Conservation (phyloP, 1,140 invertebrate species). For the Oedothorax gibbosus region DNA sequence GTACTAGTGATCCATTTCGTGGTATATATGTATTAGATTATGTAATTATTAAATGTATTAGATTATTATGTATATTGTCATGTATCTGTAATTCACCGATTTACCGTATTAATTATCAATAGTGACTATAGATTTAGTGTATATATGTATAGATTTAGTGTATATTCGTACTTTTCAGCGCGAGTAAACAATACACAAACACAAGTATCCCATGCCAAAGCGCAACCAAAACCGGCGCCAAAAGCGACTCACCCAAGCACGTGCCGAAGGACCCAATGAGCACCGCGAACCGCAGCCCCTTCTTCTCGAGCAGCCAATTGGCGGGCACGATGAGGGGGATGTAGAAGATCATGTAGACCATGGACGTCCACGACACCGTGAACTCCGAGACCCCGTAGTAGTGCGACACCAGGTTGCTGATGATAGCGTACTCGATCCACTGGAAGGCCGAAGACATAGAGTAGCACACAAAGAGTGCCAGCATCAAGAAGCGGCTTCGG, state of each 20-base stretch:
- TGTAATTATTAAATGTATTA: no score
- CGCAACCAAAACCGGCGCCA: not conserved
- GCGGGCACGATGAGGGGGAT: slow-evolving; percentile 97
- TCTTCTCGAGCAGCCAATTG: slow-evolving; percentile 90
- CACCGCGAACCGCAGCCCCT: slow-evolving; percentile 86
- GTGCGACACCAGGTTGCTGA: slow-evolving; percentile 42
- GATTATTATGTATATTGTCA: no score
- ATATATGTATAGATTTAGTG: no score
- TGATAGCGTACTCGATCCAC: slow-evolving; percentile 63
- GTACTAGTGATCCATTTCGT: no score
- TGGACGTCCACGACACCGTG: slow-evolving; percentile 94
- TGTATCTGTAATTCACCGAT: no score
- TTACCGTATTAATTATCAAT: no score
- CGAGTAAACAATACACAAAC: no score
- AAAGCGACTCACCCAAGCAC: slow-evolving; percentile 74
- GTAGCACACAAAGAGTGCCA: slow-evolving; percentile 88
- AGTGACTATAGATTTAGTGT: no score
- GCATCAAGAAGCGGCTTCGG: slow-evolving; percentile 82
- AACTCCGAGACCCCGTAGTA: slow-evolving; percentile 56
- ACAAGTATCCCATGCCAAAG: no score
- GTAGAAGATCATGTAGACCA: slow-evolving; percentile 97
- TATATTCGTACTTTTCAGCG: no score
- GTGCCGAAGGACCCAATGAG: slow-evolving; percentile 91
- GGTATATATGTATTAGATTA: no score
- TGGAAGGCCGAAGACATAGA: slow-evolving; percentile 74